Conservation (phyloP, 1,140 invertebrate genomes). For the Sinonovacula constricta region DNA sequence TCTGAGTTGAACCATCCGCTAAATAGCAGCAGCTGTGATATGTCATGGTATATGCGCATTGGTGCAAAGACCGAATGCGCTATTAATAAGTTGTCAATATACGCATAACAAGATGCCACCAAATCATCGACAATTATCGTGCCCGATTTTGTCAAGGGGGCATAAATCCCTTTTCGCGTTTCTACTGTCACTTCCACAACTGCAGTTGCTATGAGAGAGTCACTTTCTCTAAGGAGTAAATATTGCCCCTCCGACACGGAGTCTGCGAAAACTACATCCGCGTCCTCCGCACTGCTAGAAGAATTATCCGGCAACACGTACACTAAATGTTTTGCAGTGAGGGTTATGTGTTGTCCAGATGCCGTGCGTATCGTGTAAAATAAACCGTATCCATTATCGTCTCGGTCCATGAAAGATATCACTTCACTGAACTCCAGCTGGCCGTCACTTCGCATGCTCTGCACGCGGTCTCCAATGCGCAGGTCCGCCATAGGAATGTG, state of each 20-base stretch:
- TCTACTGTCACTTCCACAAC: slow-evolving; percentile 83
- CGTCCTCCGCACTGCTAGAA: slow-evolving; percentile 19
- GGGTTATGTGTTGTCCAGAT: slow-evolving; percentile 84
- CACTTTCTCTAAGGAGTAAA: slow-evolving; percentile 58
- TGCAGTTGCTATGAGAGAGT: slow-evolving; percentile 78
- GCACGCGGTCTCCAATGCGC: slow-evolving; percentile 87
- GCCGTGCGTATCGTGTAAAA: slow-evolving; percentile 87
- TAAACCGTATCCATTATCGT: slow-evolving; percentile 83
- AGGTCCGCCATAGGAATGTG: slow-evolving; percentile 82
- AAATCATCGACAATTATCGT: slow-evolving; percentile 94
- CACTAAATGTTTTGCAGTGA: slow-evolving; percentile 93
- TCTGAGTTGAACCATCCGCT: neutral
- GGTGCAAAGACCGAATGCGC: slow-evolving; percentile 92
- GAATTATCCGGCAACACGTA: slow-evolving; percentile 57
- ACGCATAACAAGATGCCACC: slow-evolving; percentile 95
- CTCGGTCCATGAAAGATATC: slow-evolving; percentile 91
- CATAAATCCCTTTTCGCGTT: slow-evolving; percentile 87
- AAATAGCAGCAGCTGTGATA: slow-evolving; percentile 50
- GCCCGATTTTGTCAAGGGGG: slow-evolving; percentile 93
- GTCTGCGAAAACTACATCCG: slow-evolving; percentile 71
- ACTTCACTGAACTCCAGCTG: slow-evolving; percentile 89
- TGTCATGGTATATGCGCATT: slow-evolving; percentile 81
- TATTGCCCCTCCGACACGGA: slow-evolving; percentile 76
- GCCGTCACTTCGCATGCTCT: slow-evolving; percentile 85
- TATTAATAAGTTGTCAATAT: slow-evolving; percentile 90